Conservation (phyloP, 64 coral and sea anemone species). For the Montipora cactus region DNA sequence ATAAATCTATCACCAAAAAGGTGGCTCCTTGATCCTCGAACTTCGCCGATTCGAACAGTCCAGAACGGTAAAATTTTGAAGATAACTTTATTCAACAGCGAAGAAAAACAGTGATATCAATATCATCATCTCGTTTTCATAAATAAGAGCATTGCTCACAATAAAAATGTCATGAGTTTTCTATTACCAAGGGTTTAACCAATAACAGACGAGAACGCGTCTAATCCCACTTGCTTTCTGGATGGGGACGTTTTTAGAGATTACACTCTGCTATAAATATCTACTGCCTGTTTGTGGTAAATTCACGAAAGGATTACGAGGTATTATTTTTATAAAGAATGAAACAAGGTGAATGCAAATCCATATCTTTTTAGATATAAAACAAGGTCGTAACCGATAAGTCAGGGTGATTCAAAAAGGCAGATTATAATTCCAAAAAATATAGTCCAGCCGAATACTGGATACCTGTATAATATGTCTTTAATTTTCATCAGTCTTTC, state of each 20-base stretch:
- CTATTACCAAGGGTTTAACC: not conserved
- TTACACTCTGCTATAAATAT: too few relatives aligned
- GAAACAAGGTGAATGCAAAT: not conserved
- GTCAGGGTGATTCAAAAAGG: too few relatives aligned
- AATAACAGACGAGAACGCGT: not conserved
- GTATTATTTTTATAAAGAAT: not conserved
- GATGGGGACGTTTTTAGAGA: too few relatives aligned
- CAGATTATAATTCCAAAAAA: too few relatives aligned
- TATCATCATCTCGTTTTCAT: slow-evolving; percentile 35
- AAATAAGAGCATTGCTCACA: not conserved
- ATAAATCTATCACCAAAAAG: too few relatives aligned
- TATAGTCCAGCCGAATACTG: too few relatives aligned
- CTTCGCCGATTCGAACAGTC: not conserved
- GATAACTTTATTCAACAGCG: not conserved
- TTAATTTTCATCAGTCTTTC: too few relatives aligned
- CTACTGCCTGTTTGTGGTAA: not conserved
- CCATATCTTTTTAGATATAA: not conserved
- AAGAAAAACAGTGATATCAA: slow-evolving; percentile 4
- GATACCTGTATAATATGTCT: too few relatives aligned
- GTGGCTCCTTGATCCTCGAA: not conserved
- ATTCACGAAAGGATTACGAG: not conserved
- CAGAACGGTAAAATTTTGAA: not conserved
- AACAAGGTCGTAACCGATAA: too few relatives aligned
- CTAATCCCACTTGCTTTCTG: too few relatives aligned
- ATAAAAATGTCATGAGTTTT: not conserved